A percentile compares a stretch with the other conserved stretches of the same genome.
phyloP scores from a whole-genome alignment of 2,113 vertebrate genomes.

The Leucopternis melanops region DNA sequence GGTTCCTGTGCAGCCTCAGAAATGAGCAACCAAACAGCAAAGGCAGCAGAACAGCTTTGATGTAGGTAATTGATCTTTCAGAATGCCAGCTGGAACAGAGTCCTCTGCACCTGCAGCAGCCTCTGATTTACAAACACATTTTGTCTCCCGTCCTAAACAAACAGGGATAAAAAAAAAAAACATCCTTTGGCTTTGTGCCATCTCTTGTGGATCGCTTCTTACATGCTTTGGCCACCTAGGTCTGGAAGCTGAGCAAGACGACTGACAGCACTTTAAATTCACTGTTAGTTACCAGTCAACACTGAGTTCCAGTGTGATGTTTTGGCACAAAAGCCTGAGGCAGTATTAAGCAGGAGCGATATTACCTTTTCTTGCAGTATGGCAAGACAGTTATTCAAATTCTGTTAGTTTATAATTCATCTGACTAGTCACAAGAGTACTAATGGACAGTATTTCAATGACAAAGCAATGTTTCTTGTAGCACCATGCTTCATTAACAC shows the following conservation, averaged over 20 bases:
- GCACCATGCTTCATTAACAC: background rate
- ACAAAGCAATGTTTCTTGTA: background rate
- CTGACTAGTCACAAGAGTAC: background rate
- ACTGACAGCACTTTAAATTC: background rate
- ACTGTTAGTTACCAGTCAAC: background rate
- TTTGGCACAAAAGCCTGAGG: conserved; percentile 7
- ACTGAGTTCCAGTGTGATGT: background rate
- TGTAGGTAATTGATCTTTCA: conserved; percentile 22
- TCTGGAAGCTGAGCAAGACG: background rate
- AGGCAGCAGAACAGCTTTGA: conserved; percentile 14
- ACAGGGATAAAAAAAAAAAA: background rate
- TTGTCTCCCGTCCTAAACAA: conserved; percentile 1
- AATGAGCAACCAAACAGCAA: conserved; percentile 14
- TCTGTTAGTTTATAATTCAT: background rate
- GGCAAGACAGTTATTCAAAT: conserved; percentile 14
- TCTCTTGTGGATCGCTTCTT: background rate
- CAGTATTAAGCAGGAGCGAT: background rate
- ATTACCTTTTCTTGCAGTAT: background rate
- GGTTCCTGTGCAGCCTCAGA: background rate
- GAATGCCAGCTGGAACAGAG: conserved; percentile 16
- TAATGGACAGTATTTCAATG: background rate
- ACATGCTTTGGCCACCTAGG: background rate
- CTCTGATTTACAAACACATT: background rate
- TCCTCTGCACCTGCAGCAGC: conserved; percentile 8
- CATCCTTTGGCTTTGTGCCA: background rate